phyloP scores from a whole-genome alignment of 2,113 vertebrate species.

The Anarhynchus alexandrinus region DNA sequence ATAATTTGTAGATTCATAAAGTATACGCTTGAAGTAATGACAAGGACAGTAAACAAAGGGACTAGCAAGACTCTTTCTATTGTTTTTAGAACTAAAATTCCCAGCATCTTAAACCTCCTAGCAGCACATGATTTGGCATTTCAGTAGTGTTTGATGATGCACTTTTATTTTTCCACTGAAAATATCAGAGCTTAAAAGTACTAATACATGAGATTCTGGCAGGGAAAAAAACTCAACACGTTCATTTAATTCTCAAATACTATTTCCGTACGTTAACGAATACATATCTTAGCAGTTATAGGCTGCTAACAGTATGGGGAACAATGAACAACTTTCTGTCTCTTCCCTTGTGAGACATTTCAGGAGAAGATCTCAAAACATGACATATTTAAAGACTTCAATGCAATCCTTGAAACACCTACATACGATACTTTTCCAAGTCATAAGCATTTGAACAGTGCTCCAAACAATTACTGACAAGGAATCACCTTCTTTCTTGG shows the following conservation, averaged over 20 bases:
- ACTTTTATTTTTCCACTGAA: background rate
- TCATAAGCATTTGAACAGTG: background rate
- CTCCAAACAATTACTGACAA: background rate
- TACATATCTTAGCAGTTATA: background rate
- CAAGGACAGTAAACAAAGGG: constrained; percentile 58
- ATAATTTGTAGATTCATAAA: constrained; percentile 80
- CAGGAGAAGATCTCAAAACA: background rate
- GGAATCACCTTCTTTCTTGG: background rate
- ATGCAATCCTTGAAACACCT: background rate
- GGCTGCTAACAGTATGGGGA: background rate
- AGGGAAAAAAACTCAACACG: background rate
- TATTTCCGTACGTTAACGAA: background rate
- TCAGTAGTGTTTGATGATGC: background rate
- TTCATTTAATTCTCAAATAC: background rate
- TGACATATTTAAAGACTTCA: background rate
- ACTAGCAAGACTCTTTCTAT: constrained; percentile 18
- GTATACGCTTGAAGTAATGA: constrained; percentile 63
- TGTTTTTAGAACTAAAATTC: constrained; percentile 22
- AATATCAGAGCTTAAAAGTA: background rate
- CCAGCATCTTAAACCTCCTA: constrained; percentile 10
- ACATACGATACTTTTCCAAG: background rate
- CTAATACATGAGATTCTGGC: background rate
- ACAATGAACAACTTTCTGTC: background rate
- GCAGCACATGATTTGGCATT: constrained; percentile 6
- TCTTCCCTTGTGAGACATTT: background rate